Evolutionary conservation across 2,113 vertebrate species (phyloP).

Genomic region (Desmodus rotundus): DNA sequence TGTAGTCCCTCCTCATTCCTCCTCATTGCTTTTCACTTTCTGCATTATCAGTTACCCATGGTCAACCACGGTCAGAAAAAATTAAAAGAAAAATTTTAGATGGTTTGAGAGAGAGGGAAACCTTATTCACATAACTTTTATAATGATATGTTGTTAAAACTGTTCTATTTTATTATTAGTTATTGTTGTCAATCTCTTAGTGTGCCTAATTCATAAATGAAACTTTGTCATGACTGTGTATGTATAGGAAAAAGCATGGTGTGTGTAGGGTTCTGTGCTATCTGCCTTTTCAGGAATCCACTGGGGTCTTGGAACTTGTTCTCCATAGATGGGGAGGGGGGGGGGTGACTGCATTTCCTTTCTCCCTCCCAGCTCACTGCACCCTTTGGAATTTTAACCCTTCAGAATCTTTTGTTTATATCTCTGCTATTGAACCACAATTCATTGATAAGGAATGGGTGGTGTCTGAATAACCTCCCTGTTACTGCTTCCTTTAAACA

Average conservation of each 20-base stretch:
- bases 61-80: background rate
- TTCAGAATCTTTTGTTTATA: background rate
- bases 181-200: background rate
- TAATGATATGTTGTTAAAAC: background rate
- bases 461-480: conserved; percentile 34
- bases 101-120: background rate
- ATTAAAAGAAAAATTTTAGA: background rate
- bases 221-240: background rate
- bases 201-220: background rate
- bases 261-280: background rate
- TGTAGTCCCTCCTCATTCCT: no score
- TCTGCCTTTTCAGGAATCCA: background rate
- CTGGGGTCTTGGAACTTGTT: background rate
- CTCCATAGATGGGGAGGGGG: background rate
- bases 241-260: background rate
- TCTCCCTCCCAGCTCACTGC: background rate
- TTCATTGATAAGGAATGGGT: conserved; percentile 6
- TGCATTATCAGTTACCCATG: background rate
- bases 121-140: background rate
- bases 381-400: background rate
- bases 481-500: conserved; percentile 48
- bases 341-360: background rate
- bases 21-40: background rate
- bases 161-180: background rate
- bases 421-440: background rate